Evolutionary conservation across 2,888 invertebrate species (phyloP).

Genomic region (Gymnocheta viridis): DNA sequence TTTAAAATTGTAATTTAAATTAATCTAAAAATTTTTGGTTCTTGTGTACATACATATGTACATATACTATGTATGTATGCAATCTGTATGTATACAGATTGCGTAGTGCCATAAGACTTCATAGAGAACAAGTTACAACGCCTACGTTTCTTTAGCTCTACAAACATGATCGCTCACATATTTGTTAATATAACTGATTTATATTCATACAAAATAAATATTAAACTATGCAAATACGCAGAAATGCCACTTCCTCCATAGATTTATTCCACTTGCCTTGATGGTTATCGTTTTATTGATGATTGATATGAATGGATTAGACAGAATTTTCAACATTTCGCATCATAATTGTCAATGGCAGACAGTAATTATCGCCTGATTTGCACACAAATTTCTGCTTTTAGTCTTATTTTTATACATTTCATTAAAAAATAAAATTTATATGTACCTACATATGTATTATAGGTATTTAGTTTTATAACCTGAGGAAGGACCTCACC

Average conservation of each 20-base stretch:
- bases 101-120: conserved; percentile 20
- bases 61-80: conserved; percentile 26
- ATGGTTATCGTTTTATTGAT: not conserved
- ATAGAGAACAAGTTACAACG: conserved; percentile 70
- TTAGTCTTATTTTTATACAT: no score
- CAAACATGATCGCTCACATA: conserved; percentile 44
- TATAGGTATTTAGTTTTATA: no score
- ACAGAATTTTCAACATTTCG: not conserved
- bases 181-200: conserved; percentile 15
- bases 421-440: no score
- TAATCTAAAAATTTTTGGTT: not conserved
- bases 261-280: not conserved
- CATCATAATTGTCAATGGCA: not conserved
- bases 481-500: no score
- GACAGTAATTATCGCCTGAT: not conserved
- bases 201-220: conserved; percentile 19
- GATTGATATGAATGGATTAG: not conserved
- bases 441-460: not conserved
- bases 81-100: conserved; percentile 6
- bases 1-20: conserved; percentile 5
- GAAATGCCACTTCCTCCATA: not conserved
- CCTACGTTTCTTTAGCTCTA: conserved; percentile 63
- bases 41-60: not conserved
- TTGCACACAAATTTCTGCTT: not conserved
- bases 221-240: conserved; percentile 20